Percentiles rank a stretch among this genome's conserved stretches.
Conservation (phyloP, 2,888 invertebrate genomes). For the Flexamia atlantica region DNA sequence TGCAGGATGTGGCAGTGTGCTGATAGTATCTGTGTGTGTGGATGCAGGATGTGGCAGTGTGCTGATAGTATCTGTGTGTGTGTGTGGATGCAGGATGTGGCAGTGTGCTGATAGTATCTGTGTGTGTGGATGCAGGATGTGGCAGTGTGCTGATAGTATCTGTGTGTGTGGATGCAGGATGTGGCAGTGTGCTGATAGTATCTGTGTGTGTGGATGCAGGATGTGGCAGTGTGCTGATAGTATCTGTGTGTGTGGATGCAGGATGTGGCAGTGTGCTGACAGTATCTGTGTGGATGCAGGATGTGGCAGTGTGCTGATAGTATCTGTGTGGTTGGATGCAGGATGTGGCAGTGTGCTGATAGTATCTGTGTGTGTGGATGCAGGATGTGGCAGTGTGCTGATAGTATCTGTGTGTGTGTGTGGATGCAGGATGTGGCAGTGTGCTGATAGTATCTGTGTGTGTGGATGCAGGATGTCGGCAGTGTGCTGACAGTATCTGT, state of each 20-base stretch:
- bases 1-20: constrained; percentile 39
- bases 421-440: constrained; percentile 39
- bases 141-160: constrained; percentile 44
- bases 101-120: constrained; percentile 71
- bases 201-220: constrained; percentile 85
- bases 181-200: constrained; percentile 88
- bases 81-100: too few species aligned
- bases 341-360: too few species aligned
- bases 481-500: too few species aligned
- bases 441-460: background rate
- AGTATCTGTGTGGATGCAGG: constrained; percentile 33
- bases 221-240: constrained; percentile 90
- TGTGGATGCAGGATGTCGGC: background rate
- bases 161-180: constrained; percentile 78
- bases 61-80: constrained; percentile 85
- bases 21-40: constrained; percentile 71
- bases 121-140: too few species aligned
- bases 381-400: background rate
- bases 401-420: constrained; percentile 46
- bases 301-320: constrained; percentile 14
- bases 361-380: too few species aligned
- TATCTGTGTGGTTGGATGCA: constrained; percentile 29
- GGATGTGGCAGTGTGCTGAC: constrained; percentile 66
- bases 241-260: constrained; percentile 81
- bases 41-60: constrained; percentile 86